A percentile compares a stretch with the other conserved stretches of the same genome.
Evolutionary conservation across 2,888 invertebrate species (phyloP).

Genomic region (Chirona hameri): DNA sequence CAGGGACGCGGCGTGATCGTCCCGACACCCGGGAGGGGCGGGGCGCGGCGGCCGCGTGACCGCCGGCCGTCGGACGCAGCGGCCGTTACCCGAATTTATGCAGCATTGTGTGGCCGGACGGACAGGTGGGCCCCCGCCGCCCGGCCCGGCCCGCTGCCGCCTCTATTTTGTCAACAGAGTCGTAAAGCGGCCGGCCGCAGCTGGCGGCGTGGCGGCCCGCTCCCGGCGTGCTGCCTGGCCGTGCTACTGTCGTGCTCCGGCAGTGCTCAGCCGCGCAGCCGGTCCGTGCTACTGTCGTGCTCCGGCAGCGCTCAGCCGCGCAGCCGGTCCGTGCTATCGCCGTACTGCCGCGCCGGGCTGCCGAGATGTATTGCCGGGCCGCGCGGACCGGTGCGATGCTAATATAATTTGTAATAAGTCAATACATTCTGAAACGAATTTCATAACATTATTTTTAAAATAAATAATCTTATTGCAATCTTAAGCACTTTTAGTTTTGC

Average conservation of each 20-base stretch:
- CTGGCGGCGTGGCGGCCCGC: background rate
- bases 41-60: background rate
- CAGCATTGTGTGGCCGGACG: background rate
- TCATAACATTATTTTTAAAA: too few relatives aligned
- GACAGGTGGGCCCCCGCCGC: constrained; percentile 8
- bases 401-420: too few relatives aligned
- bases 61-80: background rate
- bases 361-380: too few relatives aligned
- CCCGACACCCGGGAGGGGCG: background rate
- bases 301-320: too few relatives aligned
- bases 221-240: background rate
- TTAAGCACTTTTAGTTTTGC: too few relatives aligned
- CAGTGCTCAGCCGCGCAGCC: too few relatives aligned
- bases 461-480: too few relatives aligned
- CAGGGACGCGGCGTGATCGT: background rate
- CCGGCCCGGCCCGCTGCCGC: background rate
- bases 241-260: background rate
- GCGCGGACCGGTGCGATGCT: too few relatives aligned
- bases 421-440: too few relatives aligned
- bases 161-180: constrained; percentile 1
- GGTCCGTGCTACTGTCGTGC: too few relatives aligned
- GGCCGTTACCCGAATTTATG: background rate
- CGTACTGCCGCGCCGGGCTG: too few relatives aligned
- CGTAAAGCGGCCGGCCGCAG: background rate
- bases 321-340: too few relatives aligned